Evolutionary conservation across 2,888 invertebrate species (phyloP).

Genomic region (Rhagonycha fulva): DNA sequence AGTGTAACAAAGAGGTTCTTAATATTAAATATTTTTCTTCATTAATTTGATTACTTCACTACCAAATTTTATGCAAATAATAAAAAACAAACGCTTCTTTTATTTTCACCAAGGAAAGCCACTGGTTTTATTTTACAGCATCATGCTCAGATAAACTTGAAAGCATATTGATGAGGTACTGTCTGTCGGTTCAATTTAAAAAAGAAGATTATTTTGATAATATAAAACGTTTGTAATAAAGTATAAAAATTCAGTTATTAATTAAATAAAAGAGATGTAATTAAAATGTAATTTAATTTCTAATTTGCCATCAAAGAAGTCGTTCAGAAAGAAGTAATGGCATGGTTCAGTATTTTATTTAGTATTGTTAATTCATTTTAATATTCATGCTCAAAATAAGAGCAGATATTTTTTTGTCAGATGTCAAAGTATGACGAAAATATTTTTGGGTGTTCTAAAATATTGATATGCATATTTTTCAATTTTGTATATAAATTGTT

Average conservation of each 20-base stretch:
- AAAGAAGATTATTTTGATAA: background rate
- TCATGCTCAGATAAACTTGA: conserved; percentile 15
- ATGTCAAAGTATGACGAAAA: background rate
- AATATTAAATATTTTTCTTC: background rate
- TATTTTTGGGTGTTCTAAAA: no score
- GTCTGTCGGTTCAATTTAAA: background rate
- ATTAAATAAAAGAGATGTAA: background rate
- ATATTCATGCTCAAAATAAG: background rate
- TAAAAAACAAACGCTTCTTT: conserved; percentile 10
- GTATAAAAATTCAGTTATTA: background rate
- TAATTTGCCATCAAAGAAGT: background rate
- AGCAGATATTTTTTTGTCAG: background rate
- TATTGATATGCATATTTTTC: background rate
- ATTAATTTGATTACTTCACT: background rate
- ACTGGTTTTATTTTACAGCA: conserved; percentile 12
- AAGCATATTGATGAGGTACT: conserved; percentile 14
- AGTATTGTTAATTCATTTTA: background rate
- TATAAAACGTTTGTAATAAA: background rate
- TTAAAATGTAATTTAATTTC: background rate
- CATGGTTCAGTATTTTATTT: background rate
- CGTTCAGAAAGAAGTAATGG: background rate
- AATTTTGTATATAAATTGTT: background rate
- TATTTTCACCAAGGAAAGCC: conserved; percentile 6
- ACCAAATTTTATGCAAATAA: conserved; percentile 10
- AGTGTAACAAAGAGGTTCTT: background rate